Percentiles rank a stretch among this genome's conserved stretches.
Evolutionary conservation across 2,888 invertebrate genomes (phyloP).

Genomic region (Margaritifera margaritifera): DNA sequence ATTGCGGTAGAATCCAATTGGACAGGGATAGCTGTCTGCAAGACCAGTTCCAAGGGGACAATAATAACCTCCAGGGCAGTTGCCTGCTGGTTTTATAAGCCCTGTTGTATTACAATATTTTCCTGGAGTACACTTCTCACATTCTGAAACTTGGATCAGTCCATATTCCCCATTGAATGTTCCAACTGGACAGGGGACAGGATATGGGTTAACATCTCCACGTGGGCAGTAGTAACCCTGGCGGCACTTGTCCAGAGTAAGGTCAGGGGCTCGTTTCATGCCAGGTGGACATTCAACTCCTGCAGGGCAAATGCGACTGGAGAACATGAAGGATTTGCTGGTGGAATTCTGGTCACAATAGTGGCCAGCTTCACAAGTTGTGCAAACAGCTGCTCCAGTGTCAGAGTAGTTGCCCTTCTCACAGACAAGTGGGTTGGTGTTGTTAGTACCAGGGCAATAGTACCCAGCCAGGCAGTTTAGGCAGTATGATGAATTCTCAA

Average conservation of each 20-base stretch:
- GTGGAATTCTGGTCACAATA: conserved; percentile 68
- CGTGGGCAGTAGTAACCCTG: conserved; percentile 68
- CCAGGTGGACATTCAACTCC: conserved; percentile 68
- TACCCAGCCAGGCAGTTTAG: conserved; percentile 64
- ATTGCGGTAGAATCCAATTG: conserved; percentile 69
- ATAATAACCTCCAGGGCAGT: conserved; percentile 70
- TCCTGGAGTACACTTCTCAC: conserved; percentile 67
- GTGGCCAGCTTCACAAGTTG: conserved; percentile 60
- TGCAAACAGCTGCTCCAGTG: conserved; percentile 57
- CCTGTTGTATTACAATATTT: conserved; percentile 65
- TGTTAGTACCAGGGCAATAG: conserved; percentile 63
- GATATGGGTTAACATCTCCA: conserved; percentile 67
- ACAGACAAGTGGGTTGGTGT: conserved; percentile 59
- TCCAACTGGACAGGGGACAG: conserved; percentile 68
- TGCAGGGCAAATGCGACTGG: conserved; percentile 58
- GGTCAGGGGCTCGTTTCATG: conserved; percentile 61
- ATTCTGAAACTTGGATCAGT: conserved; percentile 61
- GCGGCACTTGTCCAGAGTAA: conserved; percentile 57
- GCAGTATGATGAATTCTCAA: conserved; percentile 55
- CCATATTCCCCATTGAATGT: conserved; percentile 64
- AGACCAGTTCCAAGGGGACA: conserved; percentile 67
- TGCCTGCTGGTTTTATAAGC: conserved; percentile 54
- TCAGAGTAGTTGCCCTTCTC: conserved; percentile 68
- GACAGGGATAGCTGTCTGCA: conserved; percentile 61
- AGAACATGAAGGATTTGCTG: conserved; percentile 49